Percentiles rank a stretch among this genome's conserved stretches.
Evolutionary conservation across 2,888 invertebrate species (phyloP).

Genomic region (Sinotaia quadrata): DNA sequence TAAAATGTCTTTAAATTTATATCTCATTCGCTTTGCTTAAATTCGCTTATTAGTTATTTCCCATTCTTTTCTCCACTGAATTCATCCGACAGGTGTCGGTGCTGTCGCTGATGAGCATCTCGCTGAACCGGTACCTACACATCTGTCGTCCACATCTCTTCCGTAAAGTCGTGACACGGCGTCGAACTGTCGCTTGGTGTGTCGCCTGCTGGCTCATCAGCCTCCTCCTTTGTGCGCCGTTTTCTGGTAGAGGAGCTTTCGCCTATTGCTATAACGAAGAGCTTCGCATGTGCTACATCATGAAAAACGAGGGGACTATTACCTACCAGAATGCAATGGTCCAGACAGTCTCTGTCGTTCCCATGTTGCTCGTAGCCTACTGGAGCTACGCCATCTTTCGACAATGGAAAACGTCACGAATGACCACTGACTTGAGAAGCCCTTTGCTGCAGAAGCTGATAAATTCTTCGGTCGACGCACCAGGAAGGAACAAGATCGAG

Average conservation of each 20-base stretch:
- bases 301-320: not conserved
- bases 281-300: slow-evolving; percentile 22
- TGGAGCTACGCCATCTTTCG: slow-evolving; percentile 22
- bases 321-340: slow-evolving; percentile 1
- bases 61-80: too few relatives aligned
- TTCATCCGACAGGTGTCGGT: slow-evolving; percentile 24
- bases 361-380: slow-evolving; percentile 21
- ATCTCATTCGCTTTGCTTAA: too few relatives aligned
- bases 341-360: slow-evolving; percentile 1
- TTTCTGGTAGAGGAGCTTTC: not conserved
- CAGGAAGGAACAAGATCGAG: too few relatives aligned
- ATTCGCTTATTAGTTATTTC: too few relatives aligned
- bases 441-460: too few relatives aligned
- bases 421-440: too few relatives aligned
- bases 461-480: too few relatives aligned
- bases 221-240: not conserved
- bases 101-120: slow-evolving; percentile 13
- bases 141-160: slow-evolving; percentile 21
- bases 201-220: slow-evolving; percentile 13
- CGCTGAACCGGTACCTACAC: slow-evolving; percentile 29
- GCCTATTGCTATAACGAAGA: slow-evolving; percentile 13
- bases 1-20: too few relatives aligned
- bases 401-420: slow-evolving; percentile 6
- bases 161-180: slow-evolving; percentile 13
- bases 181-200: slow-evolving; percentile 8